Evolutionary conservation across 2,888 invertebrate genomes (phyloP), one percentile per base, ranked within the genome.

Genomic region (Clitarchus hookeri): DNA sequence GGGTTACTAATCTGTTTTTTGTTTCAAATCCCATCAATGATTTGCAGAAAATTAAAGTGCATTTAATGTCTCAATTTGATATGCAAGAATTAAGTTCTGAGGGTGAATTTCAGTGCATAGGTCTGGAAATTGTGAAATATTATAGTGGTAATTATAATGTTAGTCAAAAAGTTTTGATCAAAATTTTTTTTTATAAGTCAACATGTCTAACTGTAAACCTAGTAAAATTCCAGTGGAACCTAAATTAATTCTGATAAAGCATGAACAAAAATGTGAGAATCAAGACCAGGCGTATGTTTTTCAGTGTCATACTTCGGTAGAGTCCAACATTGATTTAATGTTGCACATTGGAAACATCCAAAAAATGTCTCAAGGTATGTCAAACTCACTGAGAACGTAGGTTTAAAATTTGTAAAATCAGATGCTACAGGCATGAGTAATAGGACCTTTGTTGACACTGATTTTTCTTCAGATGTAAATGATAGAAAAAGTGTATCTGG

Each of bases 41-140:
- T n/a, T n/a, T n/a, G n/a, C n/a, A n/a, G n/a, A n/a, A n/a, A n/a
- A n/a, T n/a, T 78, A 78, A 78, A 78, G 11, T 26, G 11, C 78
- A 19, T 78, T 78, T 78, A 26, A 6, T 78, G 78, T 78, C 78
- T 78, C n/a, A 78, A 23, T 25, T 78, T n/a, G 6, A 23, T 25
- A 78, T 78, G 78, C n/a, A 26, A 78, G 78, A 78, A 25, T 23
- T 78, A 78, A 23, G 78, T 78, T 78, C 6, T 26, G 26, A 78
- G 11, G 0, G 19, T 25, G 26, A 78, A 23, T 25, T 6, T 78
- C 78, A 19, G 0, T 78, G 11, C 26, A 16, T 78, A 78, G 78
- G 78, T 78, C 26, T 78, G n/a, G 78, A 78, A 25, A 78, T 78
- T 78, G 26, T 78, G n/a, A 78, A 78, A 26, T 78, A 26, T 78